Evolutionary conservation across 2,888 invertebrate species (phyloP).

Genomic region (Petrolisthes manimaculis): DNA sequence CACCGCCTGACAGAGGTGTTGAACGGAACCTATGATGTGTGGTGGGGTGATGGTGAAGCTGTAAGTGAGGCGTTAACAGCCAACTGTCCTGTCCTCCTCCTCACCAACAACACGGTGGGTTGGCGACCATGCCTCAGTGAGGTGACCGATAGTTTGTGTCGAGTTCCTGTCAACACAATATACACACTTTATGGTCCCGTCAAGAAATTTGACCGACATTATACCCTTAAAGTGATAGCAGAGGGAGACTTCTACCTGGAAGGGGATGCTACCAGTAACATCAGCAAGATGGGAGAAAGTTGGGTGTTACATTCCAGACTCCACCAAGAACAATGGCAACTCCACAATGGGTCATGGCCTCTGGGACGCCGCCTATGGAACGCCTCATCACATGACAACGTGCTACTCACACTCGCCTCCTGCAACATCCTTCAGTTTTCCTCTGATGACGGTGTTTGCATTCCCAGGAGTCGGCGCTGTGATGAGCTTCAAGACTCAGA

Average conservation of each 20-base stretch:
- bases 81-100: not conserved
- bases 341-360: not conserved
- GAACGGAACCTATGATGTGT: not conserved
- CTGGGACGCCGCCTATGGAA: slow-evolving; percentile 18
- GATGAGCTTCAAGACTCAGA: not conserved
- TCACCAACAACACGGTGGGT: not conserved
- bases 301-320: slow-evolving; percentile 8
- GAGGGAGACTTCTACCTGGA: slow-evolving; percentile 4
- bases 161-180: not conserved
- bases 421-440: slow-evolving; percentile 28
- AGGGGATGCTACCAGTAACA: not conserved
- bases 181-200: slow-evolving; percentile 6
- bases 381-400: not conserved
- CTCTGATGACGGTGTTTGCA: slow-evolving; percentile 18
- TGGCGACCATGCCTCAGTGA: slow-evolving; percentile 11
- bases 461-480: slow-evolving; percentile 11
- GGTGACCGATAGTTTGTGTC: slow-evolving; percentile 4
- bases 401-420: slow-evolving; percentile 4
- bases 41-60: not conserved
- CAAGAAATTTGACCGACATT: slow-evolving; percentile 1
- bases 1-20: not conserved
- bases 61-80: not conserved
- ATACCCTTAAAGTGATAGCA: not conserved
- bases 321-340: not conserved
- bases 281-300: not conserved